Evolutionary conservation across 2,113 vertebrate genomes (phyloP).

Genomic region (Takifugu bimaculatus): DNA sequence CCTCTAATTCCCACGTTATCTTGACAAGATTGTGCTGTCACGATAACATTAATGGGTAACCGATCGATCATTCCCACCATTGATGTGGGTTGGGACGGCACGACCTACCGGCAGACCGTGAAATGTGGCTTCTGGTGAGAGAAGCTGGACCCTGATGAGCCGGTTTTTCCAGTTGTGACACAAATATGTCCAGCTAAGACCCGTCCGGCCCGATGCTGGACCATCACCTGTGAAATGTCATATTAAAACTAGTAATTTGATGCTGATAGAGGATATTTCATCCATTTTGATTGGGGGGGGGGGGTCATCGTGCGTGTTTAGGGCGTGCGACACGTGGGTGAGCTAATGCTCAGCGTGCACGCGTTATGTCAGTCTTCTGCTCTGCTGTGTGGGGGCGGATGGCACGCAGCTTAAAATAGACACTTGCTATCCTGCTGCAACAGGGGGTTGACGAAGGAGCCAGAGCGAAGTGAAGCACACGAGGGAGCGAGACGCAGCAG

Average conservation of each 20-base stretch:
- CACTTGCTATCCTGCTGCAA: slow-evolving; percentile 66
- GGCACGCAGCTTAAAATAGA: slow-evolving; percentile 75
- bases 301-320: too few relatives aligned
- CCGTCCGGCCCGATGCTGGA: too few relatives aligned
- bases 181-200: too few relatives aligned
- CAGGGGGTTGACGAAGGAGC: slow-evolving; percentile 64
- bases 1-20: background rate
- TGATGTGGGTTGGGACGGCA: slow-evolving; percentile 20
- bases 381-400: slow-evolving; percentile 57
- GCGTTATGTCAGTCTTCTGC: slow-evolving; percentile 63
- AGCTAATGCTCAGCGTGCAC: slow-evolving; percentile 39
- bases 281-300: too few relatives aligned
- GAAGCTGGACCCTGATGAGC: too few relatives aligned
- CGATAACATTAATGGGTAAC: slow-evolving; percentile 20
- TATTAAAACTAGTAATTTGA: too few relatives aligned
- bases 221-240: background rate
- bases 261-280: too few relatives aligned
- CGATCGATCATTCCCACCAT: slow-evolving; percentile 17
- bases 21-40: slow-evolving; percentile 1
- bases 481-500: slow-evolving; percentile 34
- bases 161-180: too few relatives aligned
- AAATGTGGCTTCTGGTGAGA: too few relatives aligned
- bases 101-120: too few relatives aligned
- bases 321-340: too few relatives aligned
- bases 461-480: slow-evolving; percentile 50